Evolutionary conservation across 2,113 vertebrate genomes (phyloP).

Genomic region (Psettodes erumei): DNA sequence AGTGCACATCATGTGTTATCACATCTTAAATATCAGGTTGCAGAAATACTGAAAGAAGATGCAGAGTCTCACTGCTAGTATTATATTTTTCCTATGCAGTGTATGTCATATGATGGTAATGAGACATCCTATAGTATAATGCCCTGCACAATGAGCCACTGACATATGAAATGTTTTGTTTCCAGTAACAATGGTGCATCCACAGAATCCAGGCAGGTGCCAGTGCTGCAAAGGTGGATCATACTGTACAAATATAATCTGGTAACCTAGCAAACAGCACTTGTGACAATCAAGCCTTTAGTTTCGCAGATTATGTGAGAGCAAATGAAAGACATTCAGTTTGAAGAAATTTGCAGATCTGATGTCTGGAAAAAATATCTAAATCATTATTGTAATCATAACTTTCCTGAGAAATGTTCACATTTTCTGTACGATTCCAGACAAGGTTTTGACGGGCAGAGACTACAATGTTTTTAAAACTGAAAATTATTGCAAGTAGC

Average conservation of each 20-base stretch:
- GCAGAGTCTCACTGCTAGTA: background rate
- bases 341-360: background rate
- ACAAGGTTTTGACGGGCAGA: background rate
- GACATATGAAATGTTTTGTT: slow-evolving; percentile 15
- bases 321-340: background rate
- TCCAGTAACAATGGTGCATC: slow-evolving; percentile 5
- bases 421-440: background rate
- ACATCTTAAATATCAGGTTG: slow-evolving; percentile 29
- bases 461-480: background rate
- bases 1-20: slow-evolving; percentile 45
- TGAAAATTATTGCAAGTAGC: background rate
- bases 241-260: background rate
- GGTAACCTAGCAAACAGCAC: slow-evolving; percentile 3
- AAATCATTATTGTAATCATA: background rate
- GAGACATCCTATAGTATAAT: background rate
- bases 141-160: background rate
- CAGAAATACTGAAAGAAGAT: background rate
- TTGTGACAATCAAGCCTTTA: background rate
- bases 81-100: background rate
- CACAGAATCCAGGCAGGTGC: slow-evolving; percentile 6
- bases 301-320: slow-evolving; percentile 13
- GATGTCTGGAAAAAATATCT: background rate
- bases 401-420: background rate
- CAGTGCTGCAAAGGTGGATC: background rate
- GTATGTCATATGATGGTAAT: background rate